A percentile compares a stretch with the other conserved stretches of the same genome.
Conservation (phyloP, 2,888 invertebrate genomes). For the Perizoma flavofasciatum region DNA sequence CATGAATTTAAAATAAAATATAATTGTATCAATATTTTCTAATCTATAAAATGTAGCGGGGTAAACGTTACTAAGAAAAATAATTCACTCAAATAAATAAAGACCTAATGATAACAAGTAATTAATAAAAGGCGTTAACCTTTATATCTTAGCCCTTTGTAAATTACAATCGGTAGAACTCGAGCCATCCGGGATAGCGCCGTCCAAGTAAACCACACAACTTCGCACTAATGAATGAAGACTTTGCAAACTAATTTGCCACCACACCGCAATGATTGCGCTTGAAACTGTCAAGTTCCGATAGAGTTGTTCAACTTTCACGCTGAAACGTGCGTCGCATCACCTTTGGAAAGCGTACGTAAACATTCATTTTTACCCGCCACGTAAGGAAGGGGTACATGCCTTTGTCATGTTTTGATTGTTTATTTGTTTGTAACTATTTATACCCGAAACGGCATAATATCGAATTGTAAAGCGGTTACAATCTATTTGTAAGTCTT, state of each 20-base stretch:
- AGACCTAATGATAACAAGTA: constrained; percentile 11
- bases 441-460: too few species aligned
- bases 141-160: constrained; percentile 22
- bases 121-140: constrained; percentile 18
- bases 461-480: too few species aligned
- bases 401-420: too few species aligned
- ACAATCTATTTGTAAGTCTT: too few species aligned
- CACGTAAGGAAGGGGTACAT: too few species aligned
- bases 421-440: too few species aligned
- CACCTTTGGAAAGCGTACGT: constrained; percentile 12
- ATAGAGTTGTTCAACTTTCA: constrained; percentile 30
- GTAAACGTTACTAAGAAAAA: too few species aligned
- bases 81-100: constrained; percentile 2
- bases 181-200: constrained; percentile 32
- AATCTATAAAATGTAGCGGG: too few species aligned
- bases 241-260: constrained; percentile 67
- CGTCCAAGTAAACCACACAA: constrained; percentile 60
- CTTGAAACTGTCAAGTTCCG: constrained; percentile 28
- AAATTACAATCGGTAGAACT: constrained; percentile 53
- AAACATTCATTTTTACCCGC: background rate
- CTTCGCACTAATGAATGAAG: constrained; percentile 66
- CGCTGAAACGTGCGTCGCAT: constrained; percentile 12
- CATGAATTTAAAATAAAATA: too few species aligned
- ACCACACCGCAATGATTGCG: constrained; percentile 50
- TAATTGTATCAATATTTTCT: too few species aligned